phyloP scores from a whole-genome alignment of 2,797 vertebrate species.

The Acipenser ruthenus region DNA sequence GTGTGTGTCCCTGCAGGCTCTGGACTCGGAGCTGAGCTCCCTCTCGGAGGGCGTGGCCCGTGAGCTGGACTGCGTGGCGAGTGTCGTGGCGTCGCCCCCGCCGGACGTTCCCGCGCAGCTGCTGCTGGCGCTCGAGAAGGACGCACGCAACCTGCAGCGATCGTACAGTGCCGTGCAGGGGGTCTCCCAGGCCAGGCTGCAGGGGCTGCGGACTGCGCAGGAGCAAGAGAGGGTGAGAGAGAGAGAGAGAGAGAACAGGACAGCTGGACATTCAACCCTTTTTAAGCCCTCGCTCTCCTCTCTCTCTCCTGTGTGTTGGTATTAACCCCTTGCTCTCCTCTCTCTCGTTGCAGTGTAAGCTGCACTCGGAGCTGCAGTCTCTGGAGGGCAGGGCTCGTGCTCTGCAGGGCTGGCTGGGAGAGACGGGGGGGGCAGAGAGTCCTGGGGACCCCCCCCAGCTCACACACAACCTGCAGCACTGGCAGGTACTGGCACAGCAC shows the following conservation, averaged over 20 bases:
- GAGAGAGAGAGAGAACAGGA: background rate
- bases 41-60: constrained; percentile 65
- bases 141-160: constrained; percentile 75
- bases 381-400: constrained; percentile 48
- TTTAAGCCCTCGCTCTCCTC: background rate
- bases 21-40: constrained; percentile 73
- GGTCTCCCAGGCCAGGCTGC: constrained; percentile 56
- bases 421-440: constrained; percentile 36
- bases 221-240: constrained; percentile 65
- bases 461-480: constrained; percentile 52
- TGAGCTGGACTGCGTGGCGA: constrained; percentile 63
- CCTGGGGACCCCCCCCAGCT: constrained; percentile 33
- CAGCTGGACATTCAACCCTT: background rate
- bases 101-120: constrained; percentile 80
- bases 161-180: constrained; percentile 65
- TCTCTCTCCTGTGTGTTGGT: background rate
- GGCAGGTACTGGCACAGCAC: constrained; percentile 49
- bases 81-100: constrained; percentile 57
- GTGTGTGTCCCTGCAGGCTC: constrained; percentile 40
- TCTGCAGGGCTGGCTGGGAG: constrained; percentile 50
- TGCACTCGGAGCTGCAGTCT: constrained; percentile 48
- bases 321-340: constrained; percentile 4
- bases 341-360: constrained; percentile 40
- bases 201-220: constrained; percentile 54
- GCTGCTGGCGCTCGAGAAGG: constrained; percentile 81